Percentiles rank a stretch among this genome's conserved stretches.
Evolutionary conservation across 2,113 vertebrate species (phyloP).

Genomic region (Spea multiplicata): DNA sequence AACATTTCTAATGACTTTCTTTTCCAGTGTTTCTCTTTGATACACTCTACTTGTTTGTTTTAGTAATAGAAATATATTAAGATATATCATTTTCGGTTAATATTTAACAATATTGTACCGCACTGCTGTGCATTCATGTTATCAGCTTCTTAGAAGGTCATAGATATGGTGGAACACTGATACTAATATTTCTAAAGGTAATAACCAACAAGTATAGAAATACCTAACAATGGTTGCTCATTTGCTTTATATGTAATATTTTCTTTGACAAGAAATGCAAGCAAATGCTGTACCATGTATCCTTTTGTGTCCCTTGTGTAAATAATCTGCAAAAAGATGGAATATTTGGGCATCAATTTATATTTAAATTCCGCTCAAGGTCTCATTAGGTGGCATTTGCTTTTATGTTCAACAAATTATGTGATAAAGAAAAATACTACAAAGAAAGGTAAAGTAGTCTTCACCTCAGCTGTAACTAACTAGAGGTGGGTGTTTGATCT

Average conservation of each 20-base stretch:
- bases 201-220: conserved; percentile 59
- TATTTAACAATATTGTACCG: conserved; percentile 60
- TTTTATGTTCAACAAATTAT: neutral
- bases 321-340: neutral
- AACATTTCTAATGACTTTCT: conserved; percentile 27
- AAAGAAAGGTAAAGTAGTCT: too few species aligned
- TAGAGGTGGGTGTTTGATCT: too few species aligned
- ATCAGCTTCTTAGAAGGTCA: conserved; percentile 63
- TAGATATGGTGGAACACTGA: conserved; percentile 56
- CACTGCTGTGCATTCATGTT: conserved; percentile 59
- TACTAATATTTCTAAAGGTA: conserved; percentile 57
- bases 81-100: conserved; percentile 63
- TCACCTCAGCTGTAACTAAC: too few species aligned
- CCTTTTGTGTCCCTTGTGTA: conserved; percentile 48
- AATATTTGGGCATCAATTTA: neutral
- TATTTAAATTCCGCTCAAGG: neutral
- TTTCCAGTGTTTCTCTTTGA: conserved; percentile 45
- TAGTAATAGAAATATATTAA: conserved; percentile 54
- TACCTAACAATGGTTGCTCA: conserved; percentile 56
- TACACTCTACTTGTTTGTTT: conserved; percentile 64
- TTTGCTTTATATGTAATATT: conserved; percentile 51
- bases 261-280: conserved; percentile 63
- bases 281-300: conserved; percentile 57
- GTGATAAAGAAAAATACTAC: neutral
- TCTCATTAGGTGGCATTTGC: neutral